Percentiles rank a stretch among this genome's conserved stretches.
Evolutionary conservation across 2,113 vertebrate species (phyloP).

Genomic region (Cygnus atratus): DNA sequence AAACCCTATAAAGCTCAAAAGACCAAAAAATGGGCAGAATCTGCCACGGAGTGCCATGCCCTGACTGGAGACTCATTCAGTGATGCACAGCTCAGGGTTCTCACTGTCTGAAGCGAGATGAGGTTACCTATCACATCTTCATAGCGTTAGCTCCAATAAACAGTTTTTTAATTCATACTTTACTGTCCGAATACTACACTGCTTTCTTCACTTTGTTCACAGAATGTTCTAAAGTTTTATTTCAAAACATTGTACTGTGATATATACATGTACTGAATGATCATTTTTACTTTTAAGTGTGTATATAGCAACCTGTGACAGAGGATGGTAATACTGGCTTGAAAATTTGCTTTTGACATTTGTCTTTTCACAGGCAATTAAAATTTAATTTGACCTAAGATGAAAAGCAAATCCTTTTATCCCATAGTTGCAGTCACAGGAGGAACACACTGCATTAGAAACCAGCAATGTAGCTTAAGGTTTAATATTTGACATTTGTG

Average conservation of each 20-base stretch:
- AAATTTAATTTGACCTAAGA: constrained; percentile 76
- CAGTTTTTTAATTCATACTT: background rate
- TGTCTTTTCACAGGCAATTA: constrained; percentile 78
- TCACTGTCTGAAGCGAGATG: background rate
- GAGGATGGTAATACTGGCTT: constrained; percentile 51
- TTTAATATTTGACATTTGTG: constrained; percentile 39
- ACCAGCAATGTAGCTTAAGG: constrained; percentile 49
- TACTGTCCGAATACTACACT: background rate
- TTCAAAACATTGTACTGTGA: background rate
- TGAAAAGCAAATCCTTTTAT: constrained; percentile 78
- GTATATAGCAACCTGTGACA: constrained; percentile 36
- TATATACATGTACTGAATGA: background rate
- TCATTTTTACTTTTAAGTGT: constrained; percentile 62
- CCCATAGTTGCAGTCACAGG: constrained; percentile 55
- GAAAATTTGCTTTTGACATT: constrained; percentile 77
- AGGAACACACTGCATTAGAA: constrained; percentile 61
- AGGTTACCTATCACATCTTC: background rate
- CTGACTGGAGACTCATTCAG: background rate
- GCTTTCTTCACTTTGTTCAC: background rate
- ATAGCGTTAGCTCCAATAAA: background rate
- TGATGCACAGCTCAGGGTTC: background rate
- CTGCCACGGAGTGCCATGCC: background rate
- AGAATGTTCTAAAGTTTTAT: background rate
- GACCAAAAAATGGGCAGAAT: background rate
- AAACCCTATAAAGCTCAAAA: background rate